Evolutionary conservation across 2,113 vertebrate species (phyloP), one percentile per base, ranked within the genome.

Genomic region (Nicator chloris): DNA sequence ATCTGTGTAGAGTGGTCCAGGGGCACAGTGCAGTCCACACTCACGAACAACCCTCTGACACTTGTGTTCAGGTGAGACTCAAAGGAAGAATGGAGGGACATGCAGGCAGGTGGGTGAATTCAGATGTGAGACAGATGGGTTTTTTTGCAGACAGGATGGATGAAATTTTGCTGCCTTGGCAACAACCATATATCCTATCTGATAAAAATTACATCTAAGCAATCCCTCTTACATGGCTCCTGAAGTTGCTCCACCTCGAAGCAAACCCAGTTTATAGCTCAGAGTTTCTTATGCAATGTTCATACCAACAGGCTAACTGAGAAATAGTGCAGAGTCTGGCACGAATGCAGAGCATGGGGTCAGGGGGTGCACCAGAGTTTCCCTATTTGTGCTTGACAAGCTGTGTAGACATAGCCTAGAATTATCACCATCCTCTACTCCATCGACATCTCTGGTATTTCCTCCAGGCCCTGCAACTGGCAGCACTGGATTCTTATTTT

Each of bases 401-500:
- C 83, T 68, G 76, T 63, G 60, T 94, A 93, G 95, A 94, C 88
- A 88, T 86, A 94, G 92, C 77, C 92, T 96, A 95, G 96, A 96
- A 96, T 96, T 96, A 96, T 95, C 96, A 95, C 86, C 16, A 23
- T 70, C 88, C 93, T 93, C 72, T 93, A 68, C 90, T 94, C 76
- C 86, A 75, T 92, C 0, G 93, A 94, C 92, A 96, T 95, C 94
- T 95, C 94, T 97, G 95, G 93, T 95, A 96, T 95, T 97, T 96
- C 95, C 94, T 95, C 80, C 90, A 93, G 88, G 72, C 90, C 61
- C 73, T 96, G 80, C 90, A 96, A 94, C 92, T 96, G 92, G 96
- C 88, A 96, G 95, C 77, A 84, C 76, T 88, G 90, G 94, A 96
- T 94, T 96, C 94, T 96, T 96, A 96, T 95, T 96, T 96, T 96